Evolutionary conservation across 2,797 vertebrate genomes (phyloP).

Genomic region (Australoheros facetus): DNA sequence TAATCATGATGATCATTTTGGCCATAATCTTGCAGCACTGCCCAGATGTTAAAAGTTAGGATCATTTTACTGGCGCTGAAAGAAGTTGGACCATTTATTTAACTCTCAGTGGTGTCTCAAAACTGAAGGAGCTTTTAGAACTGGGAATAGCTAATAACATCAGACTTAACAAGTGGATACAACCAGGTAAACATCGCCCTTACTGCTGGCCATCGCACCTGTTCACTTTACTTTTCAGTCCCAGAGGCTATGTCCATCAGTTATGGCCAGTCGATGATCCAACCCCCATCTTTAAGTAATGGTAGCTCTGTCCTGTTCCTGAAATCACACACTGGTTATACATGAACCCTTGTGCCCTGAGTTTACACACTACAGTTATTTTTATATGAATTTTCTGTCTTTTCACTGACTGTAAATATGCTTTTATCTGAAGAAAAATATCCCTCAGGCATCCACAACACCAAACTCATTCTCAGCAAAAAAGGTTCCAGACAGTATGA

Average conservation of each 20-base stretch:
- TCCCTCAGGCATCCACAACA: constrained; percentile 8
- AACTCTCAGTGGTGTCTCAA: background rate
- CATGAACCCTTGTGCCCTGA: background rate
- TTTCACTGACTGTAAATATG: constrained; percentile 17
- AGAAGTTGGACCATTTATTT: background rate
- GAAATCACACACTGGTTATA: background rate
- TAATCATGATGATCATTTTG: too few relatives aligned
- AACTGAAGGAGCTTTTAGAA: too few relatives aligned
- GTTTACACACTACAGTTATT: constrained; percentile 24
- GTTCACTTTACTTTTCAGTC: background rate
- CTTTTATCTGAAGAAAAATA: constrained; percentile 22
- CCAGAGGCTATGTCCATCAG: background rate
- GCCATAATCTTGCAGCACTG: too few relatives aligned
- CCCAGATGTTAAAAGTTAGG: too few relatives aligned
- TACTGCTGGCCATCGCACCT: background rate
- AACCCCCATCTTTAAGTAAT: background rate
- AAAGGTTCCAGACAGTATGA: constrained; percentile 24
- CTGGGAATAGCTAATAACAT: background rate
- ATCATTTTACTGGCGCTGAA: fast-evolving
- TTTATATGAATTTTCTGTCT: constrained; percentile 16
- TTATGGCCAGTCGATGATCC: background rate
- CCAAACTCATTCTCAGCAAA: constrained; percentile 17
- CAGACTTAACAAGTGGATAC: background rate
- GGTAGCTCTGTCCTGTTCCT: background rate
- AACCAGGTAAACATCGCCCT: background rate